A percentile compares a stretch with the other conserved stretches of the same genome.
Evolutionary conservation across 2,113 vertebrate species (phyloP).

Genomic region (Cyanoramphus novaezelandiae): DNA sequence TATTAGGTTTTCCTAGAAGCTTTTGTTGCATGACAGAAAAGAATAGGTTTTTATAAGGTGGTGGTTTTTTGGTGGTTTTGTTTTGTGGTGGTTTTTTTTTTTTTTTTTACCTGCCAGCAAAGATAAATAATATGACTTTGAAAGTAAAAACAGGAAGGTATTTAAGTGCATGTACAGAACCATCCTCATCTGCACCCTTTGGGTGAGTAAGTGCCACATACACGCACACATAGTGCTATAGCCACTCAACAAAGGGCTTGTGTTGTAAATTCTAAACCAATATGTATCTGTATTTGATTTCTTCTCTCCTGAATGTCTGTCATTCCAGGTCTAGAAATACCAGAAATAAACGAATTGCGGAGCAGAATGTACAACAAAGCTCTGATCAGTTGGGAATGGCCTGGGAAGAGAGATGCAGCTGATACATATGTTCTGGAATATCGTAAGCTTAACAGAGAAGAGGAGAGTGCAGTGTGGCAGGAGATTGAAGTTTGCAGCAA

Average conservation of each 20-base stretch:
- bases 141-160: neutral
- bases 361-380: slow-evolving; percentile 89
- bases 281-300: neutral
- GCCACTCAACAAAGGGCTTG: neutral
- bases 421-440: slow-evolving; percentile 90
- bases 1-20: neutral
- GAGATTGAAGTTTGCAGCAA: slow-evolving; percentile 78
- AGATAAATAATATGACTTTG: neutral
- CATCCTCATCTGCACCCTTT: neutral
- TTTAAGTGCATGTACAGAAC: neutral
- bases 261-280: neutral
- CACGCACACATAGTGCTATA: neutral
- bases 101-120: neutral
- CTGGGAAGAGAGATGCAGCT: slow-evolving; percentile 81
- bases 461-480: slow-evolving; percentile 77
- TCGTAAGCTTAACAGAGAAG: slow-evolving; percentile 80
- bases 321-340: slow-evolving; percentile 85
- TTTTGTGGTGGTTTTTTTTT: neutral
- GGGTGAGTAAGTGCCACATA: neutral
- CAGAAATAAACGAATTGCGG: slow-evolving; percentile 86
- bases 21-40: neutral
- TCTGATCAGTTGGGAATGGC: slow-evolving; percentile 86
- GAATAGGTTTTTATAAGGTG: neutral
- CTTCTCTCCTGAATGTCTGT: neutral
- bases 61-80: neutral